Evolutionary conservation across 2,797 vertebrate species (phyloP).

Genomic region (Hylomyscus alleni): DNA sequence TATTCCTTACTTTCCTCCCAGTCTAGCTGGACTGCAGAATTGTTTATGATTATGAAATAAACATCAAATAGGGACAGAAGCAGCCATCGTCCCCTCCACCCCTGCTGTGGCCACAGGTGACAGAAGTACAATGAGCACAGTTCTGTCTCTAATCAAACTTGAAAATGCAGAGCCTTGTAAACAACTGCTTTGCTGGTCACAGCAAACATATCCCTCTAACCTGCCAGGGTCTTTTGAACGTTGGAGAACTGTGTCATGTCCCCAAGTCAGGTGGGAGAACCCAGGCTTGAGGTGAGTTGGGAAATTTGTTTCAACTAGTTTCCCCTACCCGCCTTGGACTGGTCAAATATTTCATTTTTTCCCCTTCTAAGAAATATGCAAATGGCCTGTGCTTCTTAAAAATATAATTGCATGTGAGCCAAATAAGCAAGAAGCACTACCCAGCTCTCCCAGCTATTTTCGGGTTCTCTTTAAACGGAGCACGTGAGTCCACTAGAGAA

Average conservation of each 20-base stretch:
- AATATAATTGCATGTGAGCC: conserved; percentile 9
- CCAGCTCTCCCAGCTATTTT: background rate
- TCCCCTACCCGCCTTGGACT: background rate
- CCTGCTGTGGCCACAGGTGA: background rate
- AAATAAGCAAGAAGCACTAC: background rate
- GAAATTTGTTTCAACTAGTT: background rate
- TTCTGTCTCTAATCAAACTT: background rate
- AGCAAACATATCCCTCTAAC: background rate
- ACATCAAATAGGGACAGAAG: background rate
- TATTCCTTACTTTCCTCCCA: background rate
- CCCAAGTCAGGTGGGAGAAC: background rate
- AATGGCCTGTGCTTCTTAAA: background rate
- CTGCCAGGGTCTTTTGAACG: background rate
- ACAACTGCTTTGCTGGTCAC: background rate
- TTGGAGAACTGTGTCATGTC: background rate
- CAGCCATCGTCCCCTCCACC: background rate
- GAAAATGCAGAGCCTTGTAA: background rate
- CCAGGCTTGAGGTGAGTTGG: background rate
- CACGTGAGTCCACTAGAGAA: background rate
- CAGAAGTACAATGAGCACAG: background rate
- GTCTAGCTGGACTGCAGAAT: background rate
- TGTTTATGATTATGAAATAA: background rate
- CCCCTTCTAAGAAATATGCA: background rate
- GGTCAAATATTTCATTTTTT: background rate
- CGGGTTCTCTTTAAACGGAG: conserved; percentile 13